These are phyloP conservation scores for Hypocryptadius cinnamomeus DNA, from an alignment of 2,113 vertebrate species.

Conservation along the genomic window DNA sequence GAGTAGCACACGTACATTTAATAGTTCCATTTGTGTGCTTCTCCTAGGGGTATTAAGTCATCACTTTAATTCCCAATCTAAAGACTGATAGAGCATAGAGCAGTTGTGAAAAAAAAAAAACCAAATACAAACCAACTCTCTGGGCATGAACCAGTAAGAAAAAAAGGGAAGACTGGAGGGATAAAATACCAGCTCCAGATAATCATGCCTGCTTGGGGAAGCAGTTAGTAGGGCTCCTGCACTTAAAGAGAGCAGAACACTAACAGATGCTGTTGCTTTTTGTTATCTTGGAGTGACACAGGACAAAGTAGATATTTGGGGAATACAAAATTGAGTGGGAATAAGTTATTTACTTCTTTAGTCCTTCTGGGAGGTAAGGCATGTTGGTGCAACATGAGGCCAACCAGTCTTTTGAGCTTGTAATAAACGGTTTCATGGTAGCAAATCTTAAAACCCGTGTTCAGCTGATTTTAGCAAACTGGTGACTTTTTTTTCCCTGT, in stretches of 20 bases:
- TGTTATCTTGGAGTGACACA: not conserved
- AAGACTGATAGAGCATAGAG: not conserved
- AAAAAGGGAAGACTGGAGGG: not conserved
- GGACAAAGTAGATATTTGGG: not conserved
- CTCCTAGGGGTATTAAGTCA: constrained; percentile 4
- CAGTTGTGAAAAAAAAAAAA: not conserved
- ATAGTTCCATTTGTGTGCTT: not conserved
- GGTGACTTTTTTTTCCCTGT: not conserved
- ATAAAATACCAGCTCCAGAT: not conserved
- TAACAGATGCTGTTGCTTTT: not conserved
- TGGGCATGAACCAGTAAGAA: not conserved
- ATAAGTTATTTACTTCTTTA: not conserved
- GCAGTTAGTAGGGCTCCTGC: not conserved
- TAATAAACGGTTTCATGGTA: not conserved
- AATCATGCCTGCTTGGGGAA: not conserved
- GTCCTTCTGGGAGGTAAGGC: not conserved
- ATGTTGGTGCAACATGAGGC: not conserved
- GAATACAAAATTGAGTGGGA: not conserved
- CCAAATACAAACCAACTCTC: not conserved
- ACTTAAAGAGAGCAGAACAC: not conserved
- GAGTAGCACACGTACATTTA: not conserved
- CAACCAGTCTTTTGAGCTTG: not conserved
- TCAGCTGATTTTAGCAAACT: not conserved
- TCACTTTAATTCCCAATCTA: not conserved
- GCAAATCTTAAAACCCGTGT: not conserved